phyloP scores from a whole-genome alignment of 2,888 invertebrate species.

The Lasioglossum lativentre region DNA sequence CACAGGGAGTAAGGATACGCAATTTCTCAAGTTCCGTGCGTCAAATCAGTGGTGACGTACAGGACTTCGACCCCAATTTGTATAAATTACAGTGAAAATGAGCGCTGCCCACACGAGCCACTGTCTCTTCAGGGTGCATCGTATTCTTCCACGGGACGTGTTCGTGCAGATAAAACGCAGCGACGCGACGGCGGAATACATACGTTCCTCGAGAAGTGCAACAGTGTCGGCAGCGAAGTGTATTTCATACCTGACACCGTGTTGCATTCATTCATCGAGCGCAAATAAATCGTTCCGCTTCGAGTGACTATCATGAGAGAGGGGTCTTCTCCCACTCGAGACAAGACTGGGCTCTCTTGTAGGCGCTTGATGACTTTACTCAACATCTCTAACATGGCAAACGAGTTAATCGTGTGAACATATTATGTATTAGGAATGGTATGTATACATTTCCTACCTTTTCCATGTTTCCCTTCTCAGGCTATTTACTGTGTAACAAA shows the following conservation, averaged over 20 bases:
- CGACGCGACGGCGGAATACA: neutral
- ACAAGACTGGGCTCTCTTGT: neutral
- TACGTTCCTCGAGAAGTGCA: slow-evolving; percentile 13
- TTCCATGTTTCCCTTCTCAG: neutral
- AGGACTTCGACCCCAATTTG: slow-evolving; percentile 33
- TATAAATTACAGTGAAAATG: slow-evolving; percentile 47
- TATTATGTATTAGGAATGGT: neutral
- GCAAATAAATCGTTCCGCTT: slow-evolving; percentile 10
- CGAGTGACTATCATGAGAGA: neutral
- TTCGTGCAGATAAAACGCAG: slow-evolving; percentile 17
- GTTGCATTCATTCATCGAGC: neutral
- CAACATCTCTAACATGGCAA: neutral
- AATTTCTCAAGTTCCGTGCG: slow-evolving; percentile 20
- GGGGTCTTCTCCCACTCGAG: neutral
- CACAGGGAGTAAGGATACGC: neutral
- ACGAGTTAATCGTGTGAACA: neutral
- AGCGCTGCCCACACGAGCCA: slow-evolving; percentile 16
- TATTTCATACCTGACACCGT: neutral
- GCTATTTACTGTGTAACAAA: neutral
- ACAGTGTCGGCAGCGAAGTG: neutral
- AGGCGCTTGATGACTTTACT: neutral
- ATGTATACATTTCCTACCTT: neutral
- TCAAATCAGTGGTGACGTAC: slow-evolving; percentile 11
- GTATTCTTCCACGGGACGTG: neutral
- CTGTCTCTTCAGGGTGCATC: neutral